A percentile compares a stretch with the other conserved stretches of the same genome.
These are phyloP conservation scores for Calycopis cecrops DNA, from an alignment of 1,140 invertebrate genomes.

Conservation along the genomic window DNA sequence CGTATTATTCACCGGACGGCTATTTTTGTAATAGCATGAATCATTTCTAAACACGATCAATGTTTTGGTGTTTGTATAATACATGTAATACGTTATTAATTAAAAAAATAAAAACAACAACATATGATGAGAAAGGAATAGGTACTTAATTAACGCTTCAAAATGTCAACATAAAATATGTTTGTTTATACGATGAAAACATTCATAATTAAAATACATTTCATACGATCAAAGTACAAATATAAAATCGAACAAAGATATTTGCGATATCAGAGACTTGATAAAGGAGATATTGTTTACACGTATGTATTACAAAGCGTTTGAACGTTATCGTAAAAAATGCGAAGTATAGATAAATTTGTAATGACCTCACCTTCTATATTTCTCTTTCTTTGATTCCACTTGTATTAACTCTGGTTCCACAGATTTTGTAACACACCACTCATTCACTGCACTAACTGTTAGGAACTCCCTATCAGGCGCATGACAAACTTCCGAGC, in stretches of 20 bases:
- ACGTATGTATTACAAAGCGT: constrained; percentile 46
- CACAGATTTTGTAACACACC: constrained; percentile 60
- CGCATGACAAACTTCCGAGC: constrained; percentile 66
- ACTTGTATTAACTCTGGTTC: constrained; percentile 62
- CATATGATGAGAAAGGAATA: too few species aligned
- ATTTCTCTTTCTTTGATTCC: constrained; percentile 71
- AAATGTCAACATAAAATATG: too few species aligned
- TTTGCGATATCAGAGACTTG: constrained; percentile 41
- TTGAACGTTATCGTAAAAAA: constrained; percentile 53
- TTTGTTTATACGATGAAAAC: too few species aligned
- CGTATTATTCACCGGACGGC: constrained; percentile 27
- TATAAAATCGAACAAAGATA: constrained; percentile 37
- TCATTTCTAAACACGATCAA: constrained; percentile 15
- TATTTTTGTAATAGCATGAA: constrained; percentile 31
- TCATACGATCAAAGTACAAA: too few species aligned
- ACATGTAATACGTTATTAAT: too few species aligned
- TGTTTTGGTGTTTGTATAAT: too few species aligned
- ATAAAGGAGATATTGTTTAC: constrained; percentile 55
- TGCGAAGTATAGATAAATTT: constrained; percentile 45
- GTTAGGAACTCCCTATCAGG: constrained; percentile 63
- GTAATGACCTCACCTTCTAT: constrained; percentile 63
- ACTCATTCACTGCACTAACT: constrained; percentile 71
- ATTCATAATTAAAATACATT: too few species aligned
- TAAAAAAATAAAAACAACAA: too few species aligned
- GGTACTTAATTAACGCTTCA: too few species aligned